Percentiles rank a stretch among this genome's conserved stretches.
phyloP scores from a whole-genome alignment of 35 echinoderm and acorn worm species.

The Strongylocentrotus purpuratus region DNA sequence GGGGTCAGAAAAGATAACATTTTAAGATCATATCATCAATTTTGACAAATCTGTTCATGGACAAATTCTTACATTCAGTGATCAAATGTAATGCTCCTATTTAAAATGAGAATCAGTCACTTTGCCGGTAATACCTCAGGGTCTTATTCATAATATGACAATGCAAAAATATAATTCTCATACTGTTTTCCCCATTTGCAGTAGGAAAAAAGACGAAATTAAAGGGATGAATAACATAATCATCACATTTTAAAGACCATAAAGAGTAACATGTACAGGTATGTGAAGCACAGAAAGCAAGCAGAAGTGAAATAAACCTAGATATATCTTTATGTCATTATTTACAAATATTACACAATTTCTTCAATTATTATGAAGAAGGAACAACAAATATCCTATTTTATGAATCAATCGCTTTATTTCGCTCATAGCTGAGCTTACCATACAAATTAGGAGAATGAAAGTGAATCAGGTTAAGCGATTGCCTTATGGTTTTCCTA shows the following conservation, averaged over 20 bases:
- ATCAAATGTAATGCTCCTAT: too few species aligned
- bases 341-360: conserved; percentile 6
- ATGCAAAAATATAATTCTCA: too few species aligned
- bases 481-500: neutral
- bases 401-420: neutral
- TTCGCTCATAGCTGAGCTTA: neutral
- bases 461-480: neutral
- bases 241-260: too few species aligned
- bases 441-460: neutral
- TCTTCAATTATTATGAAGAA: neutral
- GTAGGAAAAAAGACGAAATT: neutral
- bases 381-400: neutral
- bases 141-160: too few species aligned
- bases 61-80: too few species aligned
- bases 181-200: neutral
- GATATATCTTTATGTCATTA: conserved; percentile 7
- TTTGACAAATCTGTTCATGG: too few species aligned
- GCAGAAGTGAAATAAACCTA: neutral
- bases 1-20: too few species aligned
- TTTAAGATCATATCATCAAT: too few species aligned
- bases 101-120: too few species aligned
- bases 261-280: too few species aligned
- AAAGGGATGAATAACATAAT: too few species aligned
- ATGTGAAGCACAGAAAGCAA: neutral
- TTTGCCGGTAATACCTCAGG: too few species aligned